Percentiles rank a stretch among this genome's conserved stretches.
Evolutionary conservation across 2,113 vertebrate genomes (phyloP).

Genomic region (Pantherophis guttatus): DNA sequence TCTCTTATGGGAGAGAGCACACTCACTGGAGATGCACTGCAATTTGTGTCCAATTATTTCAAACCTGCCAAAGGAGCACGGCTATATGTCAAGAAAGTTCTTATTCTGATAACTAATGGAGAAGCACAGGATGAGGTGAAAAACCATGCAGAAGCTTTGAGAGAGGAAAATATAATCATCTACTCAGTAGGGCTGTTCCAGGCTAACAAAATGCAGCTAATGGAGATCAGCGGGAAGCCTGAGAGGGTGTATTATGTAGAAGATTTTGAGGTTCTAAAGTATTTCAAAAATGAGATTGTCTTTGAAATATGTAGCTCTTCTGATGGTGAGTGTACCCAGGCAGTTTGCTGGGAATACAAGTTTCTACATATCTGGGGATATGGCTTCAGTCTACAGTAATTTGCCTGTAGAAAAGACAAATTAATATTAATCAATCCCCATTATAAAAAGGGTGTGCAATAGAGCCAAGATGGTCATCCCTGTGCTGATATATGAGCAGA

Average conservation of each 20-base stretch:
- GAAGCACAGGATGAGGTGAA: slow-evolving; percentile 57
- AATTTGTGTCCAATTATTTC: slow-evolving; percentile 61
- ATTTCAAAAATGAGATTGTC: slow-evolving; percentile 45
- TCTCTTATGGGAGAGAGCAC: slow-evolving; percentile 43
- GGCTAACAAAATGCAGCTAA: slow-evolving; percentile 56
- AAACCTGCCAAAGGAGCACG: slow-evolving; percentile 48
- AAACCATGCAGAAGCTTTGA: slow-evolving; percentile 41
- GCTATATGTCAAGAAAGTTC: slow-evolving; percentile 49
- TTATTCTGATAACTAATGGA: slow-evolving; percentile 67
- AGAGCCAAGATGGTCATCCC: not conserved
- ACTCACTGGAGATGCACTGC: slow-evolving; percentile 54
- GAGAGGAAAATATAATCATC: slow-evolving; percentile 52
- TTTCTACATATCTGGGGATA: not conserved
- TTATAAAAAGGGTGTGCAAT: not conserved
- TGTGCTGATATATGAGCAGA: not conserved
- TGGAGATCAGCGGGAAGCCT: slow-evolving; percentile 53
- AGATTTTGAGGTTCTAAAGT: slow-evolving; percentile 57
- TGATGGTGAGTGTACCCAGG: slow-evolving; percentile 33
- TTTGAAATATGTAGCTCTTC: slow-evolving; percentile 58
- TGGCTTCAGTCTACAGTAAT: not conserved
- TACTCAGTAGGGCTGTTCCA: slow-evolving; percentile 64
- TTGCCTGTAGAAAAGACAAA: not conserved
- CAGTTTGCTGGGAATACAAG: not conserved
- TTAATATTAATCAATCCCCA: not conserved
- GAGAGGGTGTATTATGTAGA: slow-evolving; percentile 58